phyloP scores from a whole-genome alignment of 1,140 invertebrate species.

The Ooceraea biroi region DNA sequence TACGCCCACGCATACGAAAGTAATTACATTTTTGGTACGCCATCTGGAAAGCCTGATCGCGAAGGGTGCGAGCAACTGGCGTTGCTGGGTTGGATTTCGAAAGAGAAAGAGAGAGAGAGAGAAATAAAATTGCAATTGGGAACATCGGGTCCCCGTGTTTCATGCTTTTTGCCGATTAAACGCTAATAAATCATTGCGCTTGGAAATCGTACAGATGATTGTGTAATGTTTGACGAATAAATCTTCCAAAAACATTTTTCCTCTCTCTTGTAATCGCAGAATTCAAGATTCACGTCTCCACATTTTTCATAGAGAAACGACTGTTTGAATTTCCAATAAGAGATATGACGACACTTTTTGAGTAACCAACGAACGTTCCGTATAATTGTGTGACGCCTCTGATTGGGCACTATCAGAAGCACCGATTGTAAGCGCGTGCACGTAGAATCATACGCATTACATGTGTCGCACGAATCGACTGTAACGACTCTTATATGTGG shows the following conservation, averaged over 20 bases:
- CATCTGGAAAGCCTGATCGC: constrained; percentile 45
- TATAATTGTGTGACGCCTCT: not conserved
- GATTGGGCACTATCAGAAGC: not conserved
- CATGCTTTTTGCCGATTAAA: constrained; percentile 16
- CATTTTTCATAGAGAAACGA: too few species aligned
- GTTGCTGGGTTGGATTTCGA: constrained; percentile 2
- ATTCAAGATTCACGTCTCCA: too few species aligned
- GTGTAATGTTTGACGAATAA: not conserved
- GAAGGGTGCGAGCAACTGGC: not conserved
- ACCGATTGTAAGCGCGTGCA: not conserved
- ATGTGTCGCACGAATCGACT: constrained; percentile 31
- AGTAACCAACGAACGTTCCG: not conserved
- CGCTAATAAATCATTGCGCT: constrained; percentile 17
- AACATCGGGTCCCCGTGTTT: not conserved
- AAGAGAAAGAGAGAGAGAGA: constrained; percentile 6
- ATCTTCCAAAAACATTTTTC: too few species aligned
- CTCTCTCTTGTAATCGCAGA: too few species aligned
- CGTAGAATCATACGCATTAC: constrained; percentile 17
- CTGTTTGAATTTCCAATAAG: too few species aligned
- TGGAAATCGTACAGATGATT: not conserved
- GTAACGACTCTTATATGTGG: constrained; percentile 1
- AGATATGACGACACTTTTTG: too few species aligned
- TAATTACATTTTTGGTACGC: constrained; percentile 59
- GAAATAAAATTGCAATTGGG: constrained; percentile 28
- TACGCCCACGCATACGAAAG: constrained; percentile 35